Conservation (phyloP, 2,797 vertebrate species). For the Astyanax mexicanus region DNA sequence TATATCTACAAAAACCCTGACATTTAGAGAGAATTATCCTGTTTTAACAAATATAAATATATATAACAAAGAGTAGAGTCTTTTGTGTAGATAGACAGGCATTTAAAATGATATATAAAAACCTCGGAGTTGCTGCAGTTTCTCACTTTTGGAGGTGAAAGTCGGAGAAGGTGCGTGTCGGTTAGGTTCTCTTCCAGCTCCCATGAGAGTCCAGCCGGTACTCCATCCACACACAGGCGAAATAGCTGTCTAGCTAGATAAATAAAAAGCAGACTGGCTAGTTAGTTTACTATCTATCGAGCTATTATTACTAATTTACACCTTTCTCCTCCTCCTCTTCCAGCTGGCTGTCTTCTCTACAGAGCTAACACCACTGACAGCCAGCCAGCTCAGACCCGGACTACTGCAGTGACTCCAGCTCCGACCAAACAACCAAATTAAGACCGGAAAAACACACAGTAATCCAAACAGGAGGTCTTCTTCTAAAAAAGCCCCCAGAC, state of each 20-base stretch:
- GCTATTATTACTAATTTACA: not conserved
- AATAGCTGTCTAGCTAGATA: too few relatives aligned
- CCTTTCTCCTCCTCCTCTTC: not conserved
- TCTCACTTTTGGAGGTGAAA: constrained; percentile 19
- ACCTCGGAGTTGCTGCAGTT: constrained; percentile 33
- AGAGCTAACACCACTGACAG: too few relatives aligned
- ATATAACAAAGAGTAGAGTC: not conserved
- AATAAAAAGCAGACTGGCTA: too few relatives aligned
- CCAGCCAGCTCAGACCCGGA: not conserved
- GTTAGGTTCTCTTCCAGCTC: constrained; percentile 38
- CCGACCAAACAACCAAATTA: not conserved
- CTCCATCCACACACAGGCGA: constrained; percentile 45
- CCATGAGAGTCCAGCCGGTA: constrained; percentile 37
- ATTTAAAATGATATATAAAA: not conserved
- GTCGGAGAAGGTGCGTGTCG: constrained; percentile 18
- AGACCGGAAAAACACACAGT: not conserved
- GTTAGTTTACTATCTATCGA: too few relatives aligned
- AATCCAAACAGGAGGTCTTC: not conserved
- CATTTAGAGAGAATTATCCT: too few relatives aligned
- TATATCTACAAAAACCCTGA: too few relatives aligned
- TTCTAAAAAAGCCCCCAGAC: not conserved
- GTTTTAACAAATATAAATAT: not conserved
- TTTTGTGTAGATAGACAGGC: not conserved
- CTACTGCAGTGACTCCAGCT: not conserved
- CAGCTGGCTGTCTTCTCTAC: too few relatives aligned